Base-by-base conservation (phyloP, 2,797 vertebrate genomes). In the Hephaestus fuliginosus region DNA sequence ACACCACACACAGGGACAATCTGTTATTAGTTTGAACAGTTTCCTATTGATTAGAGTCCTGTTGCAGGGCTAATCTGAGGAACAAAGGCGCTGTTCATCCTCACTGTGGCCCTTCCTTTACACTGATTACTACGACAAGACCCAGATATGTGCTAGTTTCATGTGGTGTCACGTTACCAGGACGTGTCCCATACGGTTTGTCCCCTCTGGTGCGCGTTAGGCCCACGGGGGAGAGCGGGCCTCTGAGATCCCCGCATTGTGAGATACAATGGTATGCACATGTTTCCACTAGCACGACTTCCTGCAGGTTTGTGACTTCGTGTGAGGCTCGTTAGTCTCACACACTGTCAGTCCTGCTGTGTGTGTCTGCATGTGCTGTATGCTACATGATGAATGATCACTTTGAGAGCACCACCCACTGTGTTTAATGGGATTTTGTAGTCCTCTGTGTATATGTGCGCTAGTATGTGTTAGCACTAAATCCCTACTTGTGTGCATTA, bases 251-350 rank as follows among this genome's bases (percentile, higher is more conserved):
- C n/a, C 52, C 81, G 71, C 71, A 56, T 77, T 86, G 67, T 81
- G 52, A 82, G 58, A 63, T 78, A 85, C 85, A 91, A 88, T 86
- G 76, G 84, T 79, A 85, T 62, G 74, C 90, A 93, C 73, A 85
- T 93, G 85, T 92, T 89, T 83, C 83, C 76, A 89, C 74, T 61
- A 63, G 63, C 65, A 43, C 20, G 67, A 78, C 80, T 48, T 82
- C 81, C 75, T 81, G 67, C 46, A 51, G 9, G 67, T 53, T 68
- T 87, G 62, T 56, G 79, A 78, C 87, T 91, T 55, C 84, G 81
- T 76, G 57, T 74, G 84, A 81, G 55, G 48, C 65, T 83, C 58
- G 77, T 93, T 93, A 85, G 80, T 76, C 63, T 22, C 62, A 71
- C 62, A 18, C 39, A 43, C 28, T 66, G 22, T 57, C 63, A 57